A percentile compares a stretch with the other conserved stretches of the same genome.
Conservation (phyloP, 2,113 vertebrate genomes). For the Reinhardtius hippoglossoides region DNA sequence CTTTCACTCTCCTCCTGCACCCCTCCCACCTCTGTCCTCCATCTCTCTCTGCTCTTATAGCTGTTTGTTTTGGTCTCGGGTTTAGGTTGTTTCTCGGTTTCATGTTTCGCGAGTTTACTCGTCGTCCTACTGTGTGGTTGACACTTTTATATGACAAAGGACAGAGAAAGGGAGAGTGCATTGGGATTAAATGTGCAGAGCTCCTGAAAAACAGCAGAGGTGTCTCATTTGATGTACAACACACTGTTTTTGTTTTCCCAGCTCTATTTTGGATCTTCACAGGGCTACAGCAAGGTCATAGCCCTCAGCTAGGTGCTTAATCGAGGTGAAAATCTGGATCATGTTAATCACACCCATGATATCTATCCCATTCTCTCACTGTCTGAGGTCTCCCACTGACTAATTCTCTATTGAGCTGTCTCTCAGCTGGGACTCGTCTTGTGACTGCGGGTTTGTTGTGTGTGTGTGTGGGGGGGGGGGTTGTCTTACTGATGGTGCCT, state of each 20-base stretch:
- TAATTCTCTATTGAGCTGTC: slow-evolving; percentile 64
- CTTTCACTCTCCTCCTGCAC: slow-evolving; percentile 58
- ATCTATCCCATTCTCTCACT: slow-evolving; percentile 46
- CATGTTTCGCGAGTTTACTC: slow-evolving; percentile 63
- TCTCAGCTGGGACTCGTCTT: slow-evolving; percentile 63
- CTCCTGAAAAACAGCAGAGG: background rate
- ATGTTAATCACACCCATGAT: slow-evolving; percentile 73
- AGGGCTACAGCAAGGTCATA: slow-evolving; percentile 46
- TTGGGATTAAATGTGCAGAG: too few species aligned
- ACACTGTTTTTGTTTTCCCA: background rate
- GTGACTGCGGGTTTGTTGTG: slow-evolving; percentile 69
- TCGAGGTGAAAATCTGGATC: slow-evolving; percentile 76
- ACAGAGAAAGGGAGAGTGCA: background rate
- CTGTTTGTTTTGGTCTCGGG: slow-evolving; percentile 36
- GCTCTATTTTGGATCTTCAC: background rate
- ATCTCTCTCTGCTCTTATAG: slow-evolving; percentile 43
- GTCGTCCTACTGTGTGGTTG: slow-evolving; percentile 19
- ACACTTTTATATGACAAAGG: slow-evolving; percentile 29
- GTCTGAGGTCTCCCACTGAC: slow-evolving; percentile 52
- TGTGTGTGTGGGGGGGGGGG: slow-evolving; percentile 48
- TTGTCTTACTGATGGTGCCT: slow-evolving; percentile 70
- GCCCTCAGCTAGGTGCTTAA: slow-evolving; percentile 37
- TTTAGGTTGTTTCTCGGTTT: slow-evolving; percentile 53
- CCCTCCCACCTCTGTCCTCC: slow-evolving; percentile 62
- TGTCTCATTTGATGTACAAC: background rate